Conservation (phyloP, 2,888 invertebrate species). For the Melinopterus prodromus region DNA sequence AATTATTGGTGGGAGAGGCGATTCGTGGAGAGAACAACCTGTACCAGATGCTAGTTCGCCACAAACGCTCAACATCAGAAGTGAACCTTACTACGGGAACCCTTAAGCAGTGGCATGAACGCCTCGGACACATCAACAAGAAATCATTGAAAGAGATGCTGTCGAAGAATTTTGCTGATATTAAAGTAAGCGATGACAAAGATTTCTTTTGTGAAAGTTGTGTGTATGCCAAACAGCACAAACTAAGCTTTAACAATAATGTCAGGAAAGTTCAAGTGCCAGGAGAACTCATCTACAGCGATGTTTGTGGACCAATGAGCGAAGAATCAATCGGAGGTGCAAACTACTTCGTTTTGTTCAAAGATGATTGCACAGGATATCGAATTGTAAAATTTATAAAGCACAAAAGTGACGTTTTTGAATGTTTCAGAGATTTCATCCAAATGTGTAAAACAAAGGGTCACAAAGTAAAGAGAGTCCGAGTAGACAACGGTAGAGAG, state of each 20-base stretch:
- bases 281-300: constrained; percentile 38
- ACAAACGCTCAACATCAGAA: constrained; percentile 29
- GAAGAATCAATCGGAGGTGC: constrained; percentile 32
- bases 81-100: no score
- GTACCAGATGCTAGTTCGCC: constrained; percentile 43
- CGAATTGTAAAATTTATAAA: no score
- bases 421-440: no score
- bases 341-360: constrained; percentile 41
- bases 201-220: constrained; percentile 20
- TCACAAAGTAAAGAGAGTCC: no score
- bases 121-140: no score
- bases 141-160: no score
- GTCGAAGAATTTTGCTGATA: background rate
- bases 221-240: constrained; percentile 40
- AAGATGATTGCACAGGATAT: constrained; percentile 41
- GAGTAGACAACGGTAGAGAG: no score
- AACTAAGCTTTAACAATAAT: no score
- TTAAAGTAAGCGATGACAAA: background rate
- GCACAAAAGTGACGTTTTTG: no score
- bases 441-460: no score
- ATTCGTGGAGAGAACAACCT: constrained; percentile 42
- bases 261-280: constrained; percentile 13
- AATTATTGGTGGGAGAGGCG: constrained; percentile 38
- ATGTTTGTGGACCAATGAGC: constrained; percentile 39
- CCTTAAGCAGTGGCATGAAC: no score